Conservation (phyloP, 2,797 vertebrate genomes). For the Enteromius mattozi region DNA sequence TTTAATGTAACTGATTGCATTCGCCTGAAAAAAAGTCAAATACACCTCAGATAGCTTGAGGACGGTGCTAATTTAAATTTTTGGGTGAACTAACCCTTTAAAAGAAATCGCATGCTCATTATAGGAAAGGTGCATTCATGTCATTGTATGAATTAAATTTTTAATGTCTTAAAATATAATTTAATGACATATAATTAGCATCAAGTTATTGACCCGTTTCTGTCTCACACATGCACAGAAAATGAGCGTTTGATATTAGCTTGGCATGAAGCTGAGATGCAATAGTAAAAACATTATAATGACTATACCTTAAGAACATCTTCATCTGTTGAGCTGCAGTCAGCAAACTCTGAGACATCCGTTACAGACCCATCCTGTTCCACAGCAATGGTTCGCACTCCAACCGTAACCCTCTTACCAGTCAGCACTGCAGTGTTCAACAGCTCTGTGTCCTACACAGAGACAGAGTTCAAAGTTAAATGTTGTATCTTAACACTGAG, state of each 20-base stretch:
- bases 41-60: no score
- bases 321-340: slow-evolving; percentile 89
- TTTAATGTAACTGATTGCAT: no score
- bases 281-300: background rate
- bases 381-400: slow-evolving; percentile 87
- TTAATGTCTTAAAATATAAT: background rate
- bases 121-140: background rate
- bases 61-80: no score
- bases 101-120: background rate
- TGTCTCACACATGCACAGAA: background rate
- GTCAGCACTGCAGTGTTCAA: slow-evolving; percentile 92
- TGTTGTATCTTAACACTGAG: background rate
- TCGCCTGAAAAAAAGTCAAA: no score
- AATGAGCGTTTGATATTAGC: background rate
- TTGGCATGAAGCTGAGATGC: background rate
- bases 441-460: slow-evolving; percentile 87
- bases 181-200: no score
- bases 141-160: background rate
- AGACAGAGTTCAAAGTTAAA: slow-evolving; percentile 14
- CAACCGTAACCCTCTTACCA: slow-evolving; percentile 88
- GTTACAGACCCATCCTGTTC: slow-evolving; percentile 86
- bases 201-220: background rate
- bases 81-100: no score
- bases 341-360: slow-evolving; percentile 83
- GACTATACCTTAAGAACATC: slow-evolving; percentile 88